phyloP scores from a whole-genome alignment of 2,113 vertebrate species.

The Danionella cerebrum region DNA sequence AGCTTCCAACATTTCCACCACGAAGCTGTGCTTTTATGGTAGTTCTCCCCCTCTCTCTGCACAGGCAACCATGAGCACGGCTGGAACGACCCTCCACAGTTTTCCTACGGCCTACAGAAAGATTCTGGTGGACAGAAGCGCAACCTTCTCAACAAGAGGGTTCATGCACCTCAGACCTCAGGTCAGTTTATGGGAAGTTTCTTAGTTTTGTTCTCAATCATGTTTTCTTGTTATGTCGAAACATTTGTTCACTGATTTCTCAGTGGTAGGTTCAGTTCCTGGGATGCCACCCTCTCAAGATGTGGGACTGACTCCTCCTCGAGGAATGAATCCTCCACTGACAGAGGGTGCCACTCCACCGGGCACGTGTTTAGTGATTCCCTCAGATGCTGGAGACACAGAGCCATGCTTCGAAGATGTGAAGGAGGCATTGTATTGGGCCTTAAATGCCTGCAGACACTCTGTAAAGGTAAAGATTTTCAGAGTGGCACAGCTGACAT shows the following conservation, averaged over 20 bases:
- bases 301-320: conserved; percentile 34
- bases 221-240: too few relatives aligned
- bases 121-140: conserved; percentile 55
- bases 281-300: conserved; percentile 11
- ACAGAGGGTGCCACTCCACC: conserved; percentile 40
- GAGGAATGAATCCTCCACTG: conserved; percentile 51
- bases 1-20: not conserved
- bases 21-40: not conserved
- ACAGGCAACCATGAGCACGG: conserved; percentile 84
- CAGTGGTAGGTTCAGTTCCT: conserved; percentile 30
- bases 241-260: too few relatives aligned
- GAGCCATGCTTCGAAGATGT: conserved; percentile 60
- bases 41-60: too few relatives aligned
- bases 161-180: conserved; percentile 48
- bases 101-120: conserved; percentile 81
- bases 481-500: too few relatives aligned
- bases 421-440: conserved; percentile 59
- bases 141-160: conserved; percentile 66
- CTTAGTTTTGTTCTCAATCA: too few relatives aligned
- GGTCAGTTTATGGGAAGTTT: conserved; percentile 38
- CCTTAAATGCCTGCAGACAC: conserved; percentile 66
- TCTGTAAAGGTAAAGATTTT: conserved; percentile 68
- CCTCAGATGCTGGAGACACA: conserved; percentile 29
- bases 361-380: conserved; percentile 24
- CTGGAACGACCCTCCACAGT: conserved; percentile 95